These are phyloP conservation scores for Seira sanloemensis DNA, from an alignment of 2,888 invertebrate genomes.

Conservation along the genomic window DNA sequence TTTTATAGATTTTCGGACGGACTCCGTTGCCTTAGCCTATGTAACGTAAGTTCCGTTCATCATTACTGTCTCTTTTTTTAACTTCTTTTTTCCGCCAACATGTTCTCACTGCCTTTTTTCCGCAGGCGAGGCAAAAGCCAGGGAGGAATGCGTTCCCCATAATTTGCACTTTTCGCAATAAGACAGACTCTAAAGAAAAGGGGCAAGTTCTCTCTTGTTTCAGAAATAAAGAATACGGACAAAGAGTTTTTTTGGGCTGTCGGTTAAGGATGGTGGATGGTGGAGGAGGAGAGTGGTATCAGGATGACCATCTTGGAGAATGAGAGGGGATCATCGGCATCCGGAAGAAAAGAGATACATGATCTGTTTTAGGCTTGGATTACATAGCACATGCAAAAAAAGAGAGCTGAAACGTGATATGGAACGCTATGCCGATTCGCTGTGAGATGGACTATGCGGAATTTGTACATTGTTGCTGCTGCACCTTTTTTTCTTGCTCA, in stretches of 20 bases:
- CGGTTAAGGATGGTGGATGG: slow-evolving; percentile 26
- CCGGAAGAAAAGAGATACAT: neutral
- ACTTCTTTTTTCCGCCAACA: slow-evolving; percentile 18
- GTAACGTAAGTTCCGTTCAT: slow-evolving; percentile 50
- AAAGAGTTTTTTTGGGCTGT: neutral
- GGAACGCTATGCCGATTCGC: no score
- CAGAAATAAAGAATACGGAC: neutral
- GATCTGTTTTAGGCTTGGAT: neutral
- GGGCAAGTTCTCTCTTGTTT: neutral
- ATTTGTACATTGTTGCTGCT: neutral
- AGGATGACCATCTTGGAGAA: neutral
- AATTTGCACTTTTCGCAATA: slow-evolving; percentile 42
- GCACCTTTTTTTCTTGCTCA: no score
- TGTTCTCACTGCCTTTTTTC: slow-evolving; percentile 30
- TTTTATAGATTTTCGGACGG: slow-evolving; percentile 52
- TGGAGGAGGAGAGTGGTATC: slow-evolving; percentile 18
- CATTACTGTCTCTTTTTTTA: slow-evolving; percentile 36
- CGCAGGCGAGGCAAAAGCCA: slow-evolving; percentile 23
- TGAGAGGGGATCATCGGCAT: neutral
- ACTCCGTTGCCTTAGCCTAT: slow-evolving; percentile 39
- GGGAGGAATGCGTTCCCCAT: slow-evolving; percentile 44
- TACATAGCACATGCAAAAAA: neutral
- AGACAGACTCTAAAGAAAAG: neutral
- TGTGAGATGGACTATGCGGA: neutral
- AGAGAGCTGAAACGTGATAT: neutral